phyloP scores from a whole-genome alignment of 2,888 invertebrate species.

The Philonicus albiceps region DNA sequence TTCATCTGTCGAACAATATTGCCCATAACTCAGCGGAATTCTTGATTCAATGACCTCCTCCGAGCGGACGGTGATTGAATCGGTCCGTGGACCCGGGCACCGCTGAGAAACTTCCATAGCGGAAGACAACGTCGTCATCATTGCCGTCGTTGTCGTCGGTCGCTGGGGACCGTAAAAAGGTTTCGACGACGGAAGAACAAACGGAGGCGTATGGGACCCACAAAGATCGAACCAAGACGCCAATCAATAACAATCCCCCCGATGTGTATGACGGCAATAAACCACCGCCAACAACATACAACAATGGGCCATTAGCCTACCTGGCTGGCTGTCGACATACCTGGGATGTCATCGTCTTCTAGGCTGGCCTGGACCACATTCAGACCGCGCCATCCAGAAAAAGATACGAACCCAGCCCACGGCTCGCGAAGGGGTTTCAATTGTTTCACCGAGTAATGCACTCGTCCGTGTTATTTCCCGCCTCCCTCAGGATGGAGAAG shows the following conservation, averaged over 20 bases:
- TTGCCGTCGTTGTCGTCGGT: not conserved
- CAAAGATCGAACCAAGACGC: conserved; percentile 12
- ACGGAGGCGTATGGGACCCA: conserved; percentile 21
- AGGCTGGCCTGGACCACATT: not conserved
- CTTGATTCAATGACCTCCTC: conserved; percentile 35
- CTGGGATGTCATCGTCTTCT: conserved; percentile 31
- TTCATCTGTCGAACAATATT: conserved; percentile 29
- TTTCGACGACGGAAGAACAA: conserved; percentile 1
- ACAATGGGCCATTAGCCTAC: conserved; percentile 38
- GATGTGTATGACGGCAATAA: conserved; percentile 20
- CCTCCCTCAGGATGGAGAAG: not conserved
- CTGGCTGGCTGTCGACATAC: conserved; percentile 4
- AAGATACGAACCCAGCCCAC: conserved; percentile 11
- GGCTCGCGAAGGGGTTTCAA: not conserved
- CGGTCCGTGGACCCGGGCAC: not conserved
- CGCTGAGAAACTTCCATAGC: not conserved
- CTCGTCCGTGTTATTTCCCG: not conserved
- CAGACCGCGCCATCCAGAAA: not conserved
- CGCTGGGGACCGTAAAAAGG: not conserved
- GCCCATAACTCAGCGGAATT: conserved; percentile 17
- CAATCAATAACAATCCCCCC: conserved; percentile 35
- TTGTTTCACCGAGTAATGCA: not conserved
- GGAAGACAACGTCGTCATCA: not conserved
- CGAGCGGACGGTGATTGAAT: conserved; percentile 28
- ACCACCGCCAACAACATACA: conserved; percentile 36